phyloP scores from a whole-genome alignment of 2,113 vertebrate species.

The Pseudorectes ferrugineus region DNA sequence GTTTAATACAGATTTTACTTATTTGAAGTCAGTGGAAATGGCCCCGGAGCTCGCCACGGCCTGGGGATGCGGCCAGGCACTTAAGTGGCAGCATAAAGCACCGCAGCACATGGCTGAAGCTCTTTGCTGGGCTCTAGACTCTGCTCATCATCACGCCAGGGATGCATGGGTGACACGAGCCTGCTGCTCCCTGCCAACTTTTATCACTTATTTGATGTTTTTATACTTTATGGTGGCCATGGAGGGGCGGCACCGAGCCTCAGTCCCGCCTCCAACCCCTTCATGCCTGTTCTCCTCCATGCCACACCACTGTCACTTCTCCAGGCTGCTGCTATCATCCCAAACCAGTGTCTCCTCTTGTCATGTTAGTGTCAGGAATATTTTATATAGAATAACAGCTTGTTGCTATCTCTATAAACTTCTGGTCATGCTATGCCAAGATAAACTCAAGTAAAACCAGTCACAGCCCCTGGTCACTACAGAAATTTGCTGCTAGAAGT shows the following conservation, averaged over 20 bases:
- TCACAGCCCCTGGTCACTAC: not conserved
- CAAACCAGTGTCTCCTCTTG: not conserved
- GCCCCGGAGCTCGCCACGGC: not conserved
- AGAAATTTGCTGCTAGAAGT: not conserved
- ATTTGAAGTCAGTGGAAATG: not conserved
- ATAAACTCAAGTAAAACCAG: constrained; percentile 31
- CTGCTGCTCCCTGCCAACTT: not conserved
- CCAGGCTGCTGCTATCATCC: not conserved
- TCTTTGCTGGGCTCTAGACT: not conserved
- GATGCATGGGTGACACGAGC: fast-evolving
- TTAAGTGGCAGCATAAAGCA: not conserved
- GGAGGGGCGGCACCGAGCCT: fast-evolving
- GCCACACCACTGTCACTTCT: not conserved
- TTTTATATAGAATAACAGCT: constrained; percentile 12
- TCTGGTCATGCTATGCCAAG: not conserved
- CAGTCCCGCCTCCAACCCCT: fast-evolving
- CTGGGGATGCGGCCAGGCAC: not conserved
- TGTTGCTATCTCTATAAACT: not conserved
- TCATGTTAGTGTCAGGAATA: not conserved
- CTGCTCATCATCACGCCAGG: fast-evolving
- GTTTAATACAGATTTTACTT: constrained; percentile 59
- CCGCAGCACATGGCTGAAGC: fast-evolving
- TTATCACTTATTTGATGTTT: not conserved
- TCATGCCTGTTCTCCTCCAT: not conserved
- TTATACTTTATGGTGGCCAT: not conserved